Evolutionary conservation across 1,140 invertebrate species (phyloP).

Genomic region (Drosophila dunni): DNA sequence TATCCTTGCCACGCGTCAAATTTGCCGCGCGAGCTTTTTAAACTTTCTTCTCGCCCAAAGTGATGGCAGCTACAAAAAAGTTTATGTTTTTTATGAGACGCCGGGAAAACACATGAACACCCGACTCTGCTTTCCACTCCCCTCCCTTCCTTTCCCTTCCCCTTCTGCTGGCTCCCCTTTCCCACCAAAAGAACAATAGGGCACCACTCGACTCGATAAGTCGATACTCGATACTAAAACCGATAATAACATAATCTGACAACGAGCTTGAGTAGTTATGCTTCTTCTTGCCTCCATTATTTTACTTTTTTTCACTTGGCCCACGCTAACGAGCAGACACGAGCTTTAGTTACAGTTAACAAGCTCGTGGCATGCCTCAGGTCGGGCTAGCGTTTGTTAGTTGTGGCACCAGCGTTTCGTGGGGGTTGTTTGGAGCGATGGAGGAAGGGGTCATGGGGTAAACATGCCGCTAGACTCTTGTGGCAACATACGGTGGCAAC

Average conservation of each 20-base stretch:
- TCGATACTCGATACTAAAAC: constrained; percentile 66
- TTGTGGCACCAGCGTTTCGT: neutral
- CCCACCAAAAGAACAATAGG: constrained; percentile 11
- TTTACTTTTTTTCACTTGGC: neutral
- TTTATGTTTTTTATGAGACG: constrained; percentile 71
- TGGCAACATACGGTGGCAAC: neutral
- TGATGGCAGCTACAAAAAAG: constrained; percentile 57
- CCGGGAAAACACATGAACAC: constrained; percentile 51
- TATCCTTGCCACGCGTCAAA: constrained; percentile 70
- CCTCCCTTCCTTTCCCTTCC: too few species aligned
- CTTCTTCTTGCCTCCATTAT: neutral
- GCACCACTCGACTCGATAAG: constrained; percentile 4
- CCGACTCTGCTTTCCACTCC: too few species aligned
- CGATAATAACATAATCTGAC: constrained; percentile 79
- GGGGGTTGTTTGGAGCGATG: neutral
- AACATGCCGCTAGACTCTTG: constrained; percentile 1
- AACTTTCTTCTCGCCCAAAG: constrained; percentile 43
- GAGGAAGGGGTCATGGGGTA: neutral
- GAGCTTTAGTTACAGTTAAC: constrained; percentile 75
- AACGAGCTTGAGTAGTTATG: constrained; percentile 23
- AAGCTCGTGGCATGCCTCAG: constrained; percentile 56
- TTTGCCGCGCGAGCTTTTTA: constrained; percentile 63
- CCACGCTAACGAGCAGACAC: constrained; percentile 42
- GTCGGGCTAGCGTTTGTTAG: constrained; percentile 6
- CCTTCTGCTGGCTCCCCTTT: neutral